Conservation (phyloP, 2,113 vertebrate species). For the Aythya baeri region DNA sequence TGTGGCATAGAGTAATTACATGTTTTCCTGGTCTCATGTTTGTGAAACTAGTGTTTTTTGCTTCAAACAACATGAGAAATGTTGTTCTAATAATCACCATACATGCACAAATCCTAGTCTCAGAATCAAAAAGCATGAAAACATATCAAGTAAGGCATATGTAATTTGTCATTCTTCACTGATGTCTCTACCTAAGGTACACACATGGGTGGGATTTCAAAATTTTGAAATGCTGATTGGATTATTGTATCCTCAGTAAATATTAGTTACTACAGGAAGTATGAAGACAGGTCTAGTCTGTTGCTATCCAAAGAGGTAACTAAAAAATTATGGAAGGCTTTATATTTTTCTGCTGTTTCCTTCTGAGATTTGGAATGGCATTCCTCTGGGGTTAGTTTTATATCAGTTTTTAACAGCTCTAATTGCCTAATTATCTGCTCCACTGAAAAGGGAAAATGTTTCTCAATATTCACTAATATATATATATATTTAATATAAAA, state of each 20-base stretch:
- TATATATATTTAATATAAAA: too few species aligned
- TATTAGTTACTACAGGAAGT: not conserved
- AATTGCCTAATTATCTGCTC: slow-evolving; percentile 26
- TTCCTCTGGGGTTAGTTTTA: not conserved
- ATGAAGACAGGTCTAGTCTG: not conserved
- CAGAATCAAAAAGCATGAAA: not conserved
- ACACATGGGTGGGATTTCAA: not conserved
- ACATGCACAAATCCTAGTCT: not conserved
- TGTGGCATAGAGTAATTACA: not conserved
- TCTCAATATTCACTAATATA: not conserved
- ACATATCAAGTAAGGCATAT: not conserved
- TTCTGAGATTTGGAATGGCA: not conserved
- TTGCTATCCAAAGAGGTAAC: not conserved
- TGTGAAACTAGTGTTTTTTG: accelerated
- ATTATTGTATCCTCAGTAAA: not conserved
- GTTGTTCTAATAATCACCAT: not conserved
- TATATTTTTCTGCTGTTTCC: not conserved
- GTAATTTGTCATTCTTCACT: not conserved
- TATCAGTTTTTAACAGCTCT: not conserved
- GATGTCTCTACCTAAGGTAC: not conserved
- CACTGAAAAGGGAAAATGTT: not conserved
- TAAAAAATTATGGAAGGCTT: not conserved
- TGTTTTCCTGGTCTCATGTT: not conserved
- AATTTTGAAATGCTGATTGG: not conserved
- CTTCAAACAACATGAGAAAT: not conserved